Percentiles rank a stretch among this genome's conserved stretches.
Evolutionary conservation across 2,888 invertebrate genomes (phyloP).

Genomic region (Drosophila nr. fundita): DNA sequence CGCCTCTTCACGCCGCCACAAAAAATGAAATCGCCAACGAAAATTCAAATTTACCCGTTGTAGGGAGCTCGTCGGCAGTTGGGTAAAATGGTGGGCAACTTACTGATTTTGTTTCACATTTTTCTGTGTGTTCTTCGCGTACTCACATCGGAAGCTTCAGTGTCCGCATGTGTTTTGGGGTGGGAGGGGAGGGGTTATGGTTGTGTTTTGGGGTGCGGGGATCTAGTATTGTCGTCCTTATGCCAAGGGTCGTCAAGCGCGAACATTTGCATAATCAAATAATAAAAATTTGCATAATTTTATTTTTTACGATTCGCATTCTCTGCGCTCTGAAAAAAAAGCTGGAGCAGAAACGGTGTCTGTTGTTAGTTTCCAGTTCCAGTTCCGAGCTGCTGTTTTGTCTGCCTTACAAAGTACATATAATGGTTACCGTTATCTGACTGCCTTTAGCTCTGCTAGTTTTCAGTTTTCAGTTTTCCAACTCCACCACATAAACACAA

Average conservation of each 20-base stretch:
- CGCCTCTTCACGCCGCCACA: background rate
- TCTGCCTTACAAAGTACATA: conserved; percentile 45
- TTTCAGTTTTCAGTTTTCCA: conserved; percentile 16
- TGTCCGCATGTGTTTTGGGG: conserved; percentile 51
- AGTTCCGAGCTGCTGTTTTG: conserved; percentile 47
- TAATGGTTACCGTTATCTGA: conserved; percentile 73
- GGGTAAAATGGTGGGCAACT: conserved; percentile 64
- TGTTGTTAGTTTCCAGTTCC: conserved; percentile 61
- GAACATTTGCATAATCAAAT: conserved; percentile 85
- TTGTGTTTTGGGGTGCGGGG: conserved; percentile 22
- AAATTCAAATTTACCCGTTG: conserved; percentile 70
- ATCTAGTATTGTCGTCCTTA: conserved; percentile 82
- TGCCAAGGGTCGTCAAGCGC: conserved; percentile 85
- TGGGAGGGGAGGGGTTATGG: background rate
- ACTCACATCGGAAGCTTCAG: conserved; percentile 57
- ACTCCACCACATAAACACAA: conserved; percentile 51
- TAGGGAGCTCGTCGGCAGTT: conserved; percentile 38
- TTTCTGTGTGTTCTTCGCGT: background rate
- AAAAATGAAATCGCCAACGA: conserved; percentile 55
- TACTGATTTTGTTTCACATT: conserved; percentile 59
- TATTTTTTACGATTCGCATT: conserved; percentile 80
- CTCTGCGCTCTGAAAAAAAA: conserved; percentile 34
- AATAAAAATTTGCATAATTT: conserved; percentile 85
- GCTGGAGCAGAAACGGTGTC: conserved; percentile 22
- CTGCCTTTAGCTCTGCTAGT: conserved; percentile 17